These are phyloP conservation scores for Scaptomyza hsui DNA, from an alignment of 1,140 invertebrate genomes.

Conservation along the genomic window DNA sequence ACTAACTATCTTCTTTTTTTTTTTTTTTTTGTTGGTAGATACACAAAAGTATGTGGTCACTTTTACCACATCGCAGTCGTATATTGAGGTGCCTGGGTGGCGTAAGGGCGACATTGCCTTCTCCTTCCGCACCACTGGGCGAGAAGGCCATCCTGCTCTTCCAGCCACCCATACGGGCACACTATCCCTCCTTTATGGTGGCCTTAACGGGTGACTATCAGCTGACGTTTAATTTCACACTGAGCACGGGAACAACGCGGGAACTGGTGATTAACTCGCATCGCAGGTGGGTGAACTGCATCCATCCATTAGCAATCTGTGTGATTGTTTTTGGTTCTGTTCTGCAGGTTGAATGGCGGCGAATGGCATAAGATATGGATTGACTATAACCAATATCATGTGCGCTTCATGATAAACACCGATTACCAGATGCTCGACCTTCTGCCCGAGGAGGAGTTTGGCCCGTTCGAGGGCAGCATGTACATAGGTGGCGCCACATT, in stretches of 20 bases:
- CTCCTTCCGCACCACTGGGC: constrained; percentile 95
- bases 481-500: constrained; percentile 95
- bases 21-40: constrained; percentile 85
- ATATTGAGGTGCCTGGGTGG: constrained; percentile 96
- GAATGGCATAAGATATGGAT: constrained; percentile 98
- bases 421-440: constrained; percentile 94
- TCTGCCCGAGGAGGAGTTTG: constrained; percentile 93
- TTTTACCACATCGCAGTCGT: constrained; percentile 95
- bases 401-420: constrained; percentile 96
- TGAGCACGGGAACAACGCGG: constrained; percentile 92
- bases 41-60: constrained; percentile 96
- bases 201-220: constrained; percentile 93
- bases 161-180: constrained; percentile 93
- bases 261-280: constrained; percentile 92
- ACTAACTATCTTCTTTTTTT: constrained; percentile 13
- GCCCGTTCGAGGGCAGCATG: constrained; percentile 95
- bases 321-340: constrained; percentile 14
- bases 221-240: constrained; percentile 94
- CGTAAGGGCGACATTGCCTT: constrained; percentile 95
- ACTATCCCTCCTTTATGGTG: constrained; percentile 95
- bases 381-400: constrained; percentile 96
- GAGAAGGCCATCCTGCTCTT: constrained; percentile 94
- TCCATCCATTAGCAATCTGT: not conserved
- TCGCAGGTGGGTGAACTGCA: constrained; percentile 82
- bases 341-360: constrained; percentile 91